Percentiles rank a stretch among this genome's conserved stretches.
These are phyloP conservation scores for Calameuta idolon DNA, from an alignment of 2,888 invertebrate genomes.

Conservation along the genomic window DNA sequence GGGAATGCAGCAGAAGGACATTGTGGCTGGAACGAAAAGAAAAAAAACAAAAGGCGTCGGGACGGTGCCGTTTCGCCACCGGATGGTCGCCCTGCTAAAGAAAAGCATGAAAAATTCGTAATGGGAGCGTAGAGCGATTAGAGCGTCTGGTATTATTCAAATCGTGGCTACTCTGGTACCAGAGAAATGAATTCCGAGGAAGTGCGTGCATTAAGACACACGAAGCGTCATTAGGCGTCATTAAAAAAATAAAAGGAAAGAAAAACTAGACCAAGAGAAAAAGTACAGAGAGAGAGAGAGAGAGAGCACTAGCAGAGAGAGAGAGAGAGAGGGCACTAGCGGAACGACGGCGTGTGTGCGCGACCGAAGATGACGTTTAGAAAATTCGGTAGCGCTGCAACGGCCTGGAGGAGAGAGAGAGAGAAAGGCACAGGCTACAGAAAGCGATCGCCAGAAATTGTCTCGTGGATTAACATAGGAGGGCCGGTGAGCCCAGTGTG, in stretches of 20 bases:
- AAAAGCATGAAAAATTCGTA: conserved; percentile 7
- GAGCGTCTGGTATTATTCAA: conserved; percentile 1
- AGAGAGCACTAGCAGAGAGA: neutral
- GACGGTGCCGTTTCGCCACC: neutral
- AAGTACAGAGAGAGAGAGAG: neutral
- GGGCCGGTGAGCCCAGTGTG: neutral
- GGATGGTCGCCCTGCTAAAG: conserved; percentile 1
- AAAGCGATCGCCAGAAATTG: neutral
- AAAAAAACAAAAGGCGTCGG: neutral
- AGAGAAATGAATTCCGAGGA: neutral
- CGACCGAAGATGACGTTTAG: neutral
- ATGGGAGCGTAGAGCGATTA: conserved; percentile 3
- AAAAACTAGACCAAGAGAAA: neutral
- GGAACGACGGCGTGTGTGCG: neutral
- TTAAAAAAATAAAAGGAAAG: neutral
- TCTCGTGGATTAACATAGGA: neutral
- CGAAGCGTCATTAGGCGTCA: conserved; percentile 6
- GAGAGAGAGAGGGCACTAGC: neutral
- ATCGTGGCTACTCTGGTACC: neutral
- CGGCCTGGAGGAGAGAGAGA: neutral
- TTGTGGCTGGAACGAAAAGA: neutral
- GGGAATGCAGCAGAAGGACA: neutral
- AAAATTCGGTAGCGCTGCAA: neutral
- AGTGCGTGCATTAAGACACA: neutral
- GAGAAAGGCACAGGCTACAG: neutral